phyloP scores from a whole-genome alignment of 2,797 vertebrate species.

The Paguma larvata region DNA sequence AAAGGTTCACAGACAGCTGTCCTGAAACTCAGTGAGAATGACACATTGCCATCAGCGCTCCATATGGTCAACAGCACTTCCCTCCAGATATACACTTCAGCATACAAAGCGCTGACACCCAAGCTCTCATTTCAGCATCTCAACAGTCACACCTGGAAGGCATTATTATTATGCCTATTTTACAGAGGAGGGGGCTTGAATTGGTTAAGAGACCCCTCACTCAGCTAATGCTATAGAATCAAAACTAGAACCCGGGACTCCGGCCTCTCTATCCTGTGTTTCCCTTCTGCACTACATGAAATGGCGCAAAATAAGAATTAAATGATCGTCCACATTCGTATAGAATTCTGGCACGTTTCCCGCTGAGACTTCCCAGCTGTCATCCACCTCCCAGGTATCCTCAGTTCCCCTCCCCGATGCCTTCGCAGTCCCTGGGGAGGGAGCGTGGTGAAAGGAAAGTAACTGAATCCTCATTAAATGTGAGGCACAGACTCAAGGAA shows the following conservation, averaged over 20 bases:
- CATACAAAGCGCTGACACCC: neutral
- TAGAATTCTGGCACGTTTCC: neutral
- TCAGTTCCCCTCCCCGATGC: neutral
- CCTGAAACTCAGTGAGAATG: neutral
- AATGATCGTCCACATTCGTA: neutral
- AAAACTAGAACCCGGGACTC: neutral
- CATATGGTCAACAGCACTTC: neutral
- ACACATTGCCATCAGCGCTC: accelerated
- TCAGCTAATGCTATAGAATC: neutral
- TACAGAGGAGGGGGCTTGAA: neutral
- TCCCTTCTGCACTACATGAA: neutral
- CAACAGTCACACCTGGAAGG: neutral
- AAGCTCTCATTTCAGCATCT: neutral
- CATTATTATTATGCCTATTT: neutral
- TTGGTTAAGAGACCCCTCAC: neutral
- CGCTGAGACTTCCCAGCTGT: neutral
- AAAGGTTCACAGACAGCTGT: neutral
- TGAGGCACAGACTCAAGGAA: neutral
- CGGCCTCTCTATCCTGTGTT: neutral
- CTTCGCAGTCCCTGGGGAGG: neutral
- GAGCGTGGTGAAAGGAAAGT: neutral
- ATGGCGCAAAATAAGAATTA: neutral
- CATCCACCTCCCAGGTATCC: neutral
- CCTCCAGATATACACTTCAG: neutral
- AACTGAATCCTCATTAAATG: neutral